phyloP scores from a whole-genome alignment of 1,140 invertebrate species.

The Bombus consobrinus region DNA sequence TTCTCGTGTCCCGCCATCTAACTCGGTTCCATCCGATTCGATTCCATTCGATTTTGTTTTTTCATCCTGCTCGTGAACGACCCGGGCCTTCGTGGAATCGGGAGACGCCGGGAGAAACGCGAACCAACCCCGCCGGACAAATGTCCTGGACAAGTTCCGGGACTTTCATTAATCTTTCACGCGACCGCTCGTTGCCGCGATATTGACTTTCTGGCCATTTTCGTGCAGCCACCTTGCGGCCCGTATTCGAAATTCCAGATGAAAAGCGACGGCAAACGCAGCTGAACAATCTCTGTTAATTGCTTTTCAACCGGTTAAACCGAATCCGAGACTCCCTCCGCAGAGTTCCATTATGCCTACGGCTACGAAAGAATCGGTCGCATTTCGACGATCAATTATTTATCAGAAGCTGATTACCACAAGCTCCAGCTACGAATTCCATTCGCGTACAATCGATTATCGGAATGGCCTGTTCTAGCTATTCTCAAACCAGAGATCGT shows the following conservation, averaged over 20 bases:
- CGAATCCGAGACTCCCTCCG: constrained; percentile 13
- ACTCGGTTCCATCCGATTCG: neutral
- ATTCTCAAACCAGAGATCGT: neutral
- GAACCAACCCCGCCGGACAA: constrained; percentile 27
- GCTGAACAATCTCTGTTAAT: constrained; percentile 47
- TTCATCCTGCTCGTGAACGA: neutral
- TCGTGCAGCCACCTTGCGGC: constrained; percentile 32
- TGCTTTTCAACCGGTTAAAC: constrained; percentile 38
- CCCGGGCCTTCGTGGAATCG: neutral
- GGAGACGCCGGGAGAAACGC: constrained; percentile 15
- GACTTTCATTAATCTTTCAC: constrained; percentile 54
- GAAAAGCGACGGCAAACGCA: constrained; percentile 46
- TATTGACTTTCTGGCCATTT: constrained; percentile 46
- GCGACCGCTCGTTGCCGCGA: constrained; percentile 15
- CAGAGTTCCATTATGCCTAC: neutral
- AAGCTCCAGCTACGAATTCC: neutral
- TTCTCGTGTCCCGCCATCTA: neutral
- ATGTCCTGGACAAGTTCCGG: constrained; percentile 37
- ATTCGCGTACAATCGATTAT: neutral
- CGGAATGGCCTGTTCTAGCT: neutral
- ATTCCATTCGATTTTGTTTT: neutral
- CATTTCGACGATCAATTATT: constrained; percentile 17
- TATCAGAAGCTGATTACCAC: constrained; percentile 33
- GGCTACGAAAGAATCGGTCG: neutral
- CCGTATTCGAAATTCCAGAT: constrained; percentile 32